Percentiles rank a stretch among this genome's conserved stretches.
Conservation (phyloP, 2,888 invertebrate genomes). For the Nemoura dubitans region DNA sequence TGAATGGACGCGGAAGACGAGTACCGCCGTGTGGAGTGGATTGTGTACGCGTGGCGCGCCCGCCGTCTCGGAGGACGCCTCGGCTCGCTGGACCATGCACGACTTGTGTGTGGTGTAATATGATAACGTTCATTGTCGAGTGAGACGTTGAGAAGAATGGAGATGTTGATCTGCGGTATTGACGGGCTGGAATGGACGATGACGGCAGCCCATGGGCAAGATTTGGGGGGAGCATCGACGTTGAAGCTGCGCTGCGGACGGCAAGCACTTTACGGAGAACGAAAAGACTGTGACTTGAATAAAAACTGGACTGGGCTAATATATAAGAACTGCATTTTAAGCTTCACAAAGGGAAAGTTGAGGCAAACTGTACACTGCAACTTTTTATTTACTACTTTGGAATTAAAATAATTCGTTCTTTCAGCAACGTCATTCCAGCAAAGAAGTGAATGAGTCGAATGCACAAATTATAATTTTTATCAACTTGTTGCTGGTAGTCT, state of each 20-base stretch:
- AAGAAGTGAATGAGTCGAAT: not conserved
- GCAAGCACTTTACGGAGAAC: not conserved
- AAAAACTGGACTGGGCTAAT: not conserved
- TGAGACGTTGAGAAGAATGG: not conserved
- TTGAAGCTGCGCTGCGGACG: not conserved
- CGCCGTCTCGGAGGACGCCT: not conserved
- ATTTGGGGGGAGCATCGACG: not conserved
- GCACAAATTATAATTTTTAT: conserved; percentile 1
- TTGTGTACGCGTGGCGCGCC: not conserved
- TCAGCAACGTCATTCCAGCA: not conserved
- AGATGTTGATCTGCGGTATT: not conserved
- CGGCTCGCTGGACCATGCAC: not conserved
- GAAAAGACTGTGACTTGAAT: not conserved
- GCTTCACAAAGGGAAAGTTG: not conserved
- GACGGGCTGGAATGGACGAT: not conserved
- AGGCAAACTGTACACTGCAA: not conserved
- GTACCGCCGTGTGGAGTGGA: not conserved
- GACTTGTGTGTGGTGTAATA: not conserved
- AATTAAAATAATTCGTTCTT: conserved; percentile 7
- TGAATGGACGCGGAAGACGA: conserved; percentile 3
- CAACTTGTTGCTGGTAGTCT: not conserved
- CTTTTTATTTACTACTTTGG: not conserved
- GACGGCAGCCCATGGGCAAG: not conserved
- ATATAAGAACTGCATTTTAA: not conserved
- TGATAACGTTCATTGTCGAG: not conserved